Percentiles rank a stretch among this genome's conserved stretches.
Evolutionary conservation across 2,113 vertebrate species (phyloP).

Genomic region (Stegastes partitus): DNA sequence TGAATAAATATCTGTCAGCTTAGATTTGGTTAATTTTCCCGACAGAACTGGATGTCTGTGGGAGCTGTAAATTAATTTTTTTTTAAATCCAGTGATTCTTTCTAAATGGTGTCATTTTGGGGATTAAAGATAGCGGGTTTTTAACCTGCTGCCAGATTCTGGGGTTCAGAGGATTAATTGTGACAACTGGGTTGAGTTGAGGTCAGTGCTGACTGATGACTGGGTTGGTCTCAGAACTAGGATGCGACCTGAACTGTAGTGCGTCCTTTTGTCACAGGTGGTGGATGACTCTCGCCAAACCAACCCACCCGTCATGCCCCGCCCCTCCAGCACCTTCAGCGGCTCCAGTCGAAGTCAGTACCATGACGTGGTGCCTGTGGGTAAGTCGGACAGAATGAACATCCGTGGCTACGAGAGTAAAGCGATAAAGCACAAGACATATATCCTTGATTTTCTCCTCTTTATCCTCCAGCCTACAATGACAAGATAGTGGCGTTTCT

Average conservation of each 20-base stretch:
- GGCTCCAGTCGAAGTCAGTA: conserved; percentile 94
- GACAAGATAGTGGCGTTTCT: conserved; percentile 99
- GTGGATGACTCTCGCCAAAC: conserved; percentile 94
- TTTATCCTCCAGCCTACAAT: conserved; percentile 91
- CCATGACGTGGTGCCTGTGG: conserved; percentile 96
- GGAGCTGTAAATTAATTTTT: no score
- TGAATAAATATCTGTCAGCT: no score
- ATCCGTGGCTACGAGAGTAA: background rate
- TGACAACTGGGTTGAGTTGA: no score
- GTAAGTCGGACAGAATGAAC: conserved; percentile 83
- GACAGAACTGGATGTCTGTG: no score
- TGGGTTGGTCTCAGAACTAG: conserved; percentile 47
- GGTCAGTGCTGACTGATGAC: background rate
- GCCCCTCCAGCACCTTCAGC: conserved; percentile 95
- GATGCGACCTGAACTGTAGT: conserved; percentile 70
- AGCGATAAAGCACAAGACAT: background rate
- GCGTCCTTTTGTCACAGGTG: conserved; percentile 85
- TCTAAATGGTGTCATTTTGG: no score
- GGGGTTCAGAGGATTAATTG: no score
- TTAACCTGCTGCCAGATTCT: no score
- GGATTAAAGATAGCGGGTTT: no score
- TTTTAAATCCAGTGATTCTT: no score
- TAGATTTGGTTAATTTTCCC: no score
- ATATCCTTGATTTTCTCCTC: background rate
- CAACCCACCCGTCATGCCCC: conserved; percentile 89